A percentile compares a stretch with the other conserved stretches of the same genome.
These are phyloP conservation scores for Drosophila nasuta DNA, from an alignment of 1,140 invertebrate genomes.

Conservation along the genomic window DNA sequence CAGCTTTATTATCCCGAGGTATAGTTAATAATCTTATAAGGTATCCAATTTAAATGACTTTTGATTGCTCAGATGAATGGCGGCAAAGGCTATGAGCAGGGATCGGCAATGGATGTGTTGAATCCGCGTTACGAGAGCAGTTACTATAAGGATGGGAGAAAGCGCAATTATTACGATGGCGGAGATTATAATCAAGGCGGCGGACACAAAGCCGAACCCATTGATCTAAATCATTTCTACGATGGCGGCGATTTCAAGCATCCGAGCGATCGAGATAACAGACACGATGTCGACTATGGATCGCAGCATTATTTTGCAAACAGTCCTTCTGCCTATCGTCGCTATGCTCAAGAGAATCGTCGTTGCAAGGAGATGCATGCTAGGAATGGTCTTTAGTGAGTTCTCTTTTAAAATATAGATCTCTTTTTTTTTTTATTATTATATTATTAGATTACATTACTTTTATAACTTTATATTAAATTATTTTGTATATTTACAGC, in stretches of 20 bases:
- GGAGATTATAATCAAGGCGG: neutral
- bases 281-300: neutral
- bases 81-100: neutral
- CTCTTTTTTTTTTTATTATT: neutral
- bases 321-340: constrained; percentile 40
- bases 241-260: constrained; percentile 7
- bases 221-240: constrained; percentile 14
- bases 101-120: neutral
- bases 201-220: neutral
- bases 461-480: neutral
- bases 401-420: neutral
- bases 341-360: constrained; percentile 7
- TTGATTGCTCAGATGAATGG: neutral
- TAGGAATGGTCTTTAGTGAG: constrained; percentile 60
- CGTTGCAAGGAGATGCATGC: constrained; percentile 42
- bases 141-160: constrained; percentile 4
- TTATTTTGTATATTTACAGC: neutral
- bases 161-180: neutral
- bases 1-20: constrained; percentile 43
- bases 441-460: neutral
- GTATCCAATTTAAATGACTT: neutral
- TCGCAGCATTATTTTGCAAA: neutral
- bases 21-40: neutral
- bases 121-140: constrained; percentile 7
- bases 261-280: neutral